Conservation (phyloP, 2,888 invertebrate species). For the Synergus gifuensis region DNA sequence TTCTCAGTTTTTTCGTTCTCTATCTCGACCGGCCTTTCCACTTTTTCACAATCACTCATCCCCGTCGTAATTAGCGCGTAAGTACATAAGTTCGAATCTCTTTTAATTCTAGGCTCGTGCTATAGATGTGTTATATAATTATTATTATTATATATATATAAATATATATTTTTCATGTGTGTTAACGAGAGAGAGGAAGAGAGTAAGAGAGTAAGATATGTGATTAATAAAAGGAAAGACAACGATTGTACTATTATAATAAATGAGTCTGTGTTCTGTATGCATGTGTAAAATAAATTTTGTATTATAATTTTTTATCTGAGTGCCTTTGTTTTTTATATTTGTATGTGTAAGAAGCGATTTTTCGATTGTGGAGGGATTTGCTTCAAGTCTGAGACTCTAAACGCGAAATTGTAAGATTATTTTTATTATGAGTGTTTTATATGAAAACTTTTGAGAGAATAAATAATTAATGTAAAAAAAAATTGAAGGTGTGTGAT, state of each 20-base stretch:
- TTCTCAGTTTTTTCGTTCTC: not conserved
- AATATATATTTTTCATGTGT: slow-evolving; percentile 17
- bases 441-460: slow-evolving; percentile 4
- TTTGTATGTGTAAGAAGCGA: not conserved
- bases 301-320: slow-evolving; percentile 73
- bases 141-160: slow-evolving; percentile 15
- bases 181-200: slow-evolving; percentile 49
- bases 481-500: not conserved
- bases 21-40: slow-evolving; percentile 4
- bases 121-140: slow-evolving; percentile 22
- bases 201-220: slow-evolving; percentile 43
- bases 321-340: slow-evolving; percentile 44
- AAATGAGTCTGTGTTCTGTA: slow-evolving; percentile 62
- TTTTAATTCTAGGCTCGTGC: slow-evolving; percentile 13
- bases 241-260: slow-evolving; percentile 36
- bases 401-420: not conserved
- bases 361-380: not conserved
- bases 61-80: slow-evolving; percentile 50
- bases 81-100: slow-evolving; percentile 39
- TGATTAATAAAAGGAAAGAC: slow-evolving; percentile 34
- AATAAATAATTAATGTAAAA: slow-evolving; percentile 1
- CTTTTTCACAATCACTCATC: slow-evolving; percentile 33
- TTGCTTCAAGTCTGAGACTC: slow-evolving; percentile 20
- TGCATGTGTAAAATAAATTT: slow-evolving; percentile 74
- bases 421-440: slow-evolving; percentile 16